Evolutionary conservation across 2,113 vertebrate genomes (phyloP).

Genomic region (Glaucomys volans): DNA sequence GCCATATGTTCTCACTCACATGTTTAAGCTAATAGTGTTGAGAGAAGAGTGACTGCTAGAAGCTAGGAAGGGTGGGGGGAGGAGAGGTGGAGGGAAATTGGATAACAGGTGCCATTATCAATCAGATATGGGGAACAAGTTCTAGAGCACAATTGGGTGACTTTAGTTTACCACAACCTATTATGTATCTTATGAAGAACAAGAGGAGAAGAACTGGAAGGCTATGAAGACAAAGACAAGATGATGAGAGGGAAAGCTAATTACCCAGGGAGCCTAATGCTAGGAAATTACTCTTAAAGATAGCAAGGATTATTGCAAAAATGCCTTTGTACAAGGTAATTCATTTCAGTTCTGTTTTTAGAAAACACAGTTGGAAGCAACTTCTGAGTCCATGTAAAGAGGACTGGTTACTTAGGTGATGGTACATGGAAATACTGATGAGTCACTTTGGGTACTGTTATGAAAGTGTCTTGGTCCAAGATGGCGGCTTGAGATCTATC

Average conservation of each 20-base stretch:
- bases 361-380: not conserved
- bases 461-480: not conserved
- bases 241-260: no score
- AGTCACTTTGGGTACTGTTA: not conserved
- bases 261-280: not conserved
- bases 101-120: no score
- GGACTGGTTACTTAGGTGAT: not conserved
- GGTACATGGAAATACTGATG: not conserved
- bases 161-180: no score
- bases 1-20: no score
- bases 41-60: no score
- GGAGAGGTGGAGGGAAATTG: no score
- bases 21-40: no score
- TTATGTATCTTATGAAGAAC: no score
- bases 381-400: not conserved
- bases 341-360: not conserved
- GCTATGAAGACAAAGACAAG: no score
- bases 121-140: no score
- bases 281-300: not conserved
- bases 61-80: no score
- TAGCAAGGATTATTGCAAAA: not conserved
- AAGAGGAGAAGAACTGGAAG: not conserved
- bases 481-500: not conserved
- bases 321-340: not conserved
- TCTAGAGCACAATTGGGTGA: no score